Evolutionary conservation across 53 echinoderm and acorn worm species (phyloP), one percentile per base, ranked within the genome.

Genomic region (Actinopyga echinites): DNA sequence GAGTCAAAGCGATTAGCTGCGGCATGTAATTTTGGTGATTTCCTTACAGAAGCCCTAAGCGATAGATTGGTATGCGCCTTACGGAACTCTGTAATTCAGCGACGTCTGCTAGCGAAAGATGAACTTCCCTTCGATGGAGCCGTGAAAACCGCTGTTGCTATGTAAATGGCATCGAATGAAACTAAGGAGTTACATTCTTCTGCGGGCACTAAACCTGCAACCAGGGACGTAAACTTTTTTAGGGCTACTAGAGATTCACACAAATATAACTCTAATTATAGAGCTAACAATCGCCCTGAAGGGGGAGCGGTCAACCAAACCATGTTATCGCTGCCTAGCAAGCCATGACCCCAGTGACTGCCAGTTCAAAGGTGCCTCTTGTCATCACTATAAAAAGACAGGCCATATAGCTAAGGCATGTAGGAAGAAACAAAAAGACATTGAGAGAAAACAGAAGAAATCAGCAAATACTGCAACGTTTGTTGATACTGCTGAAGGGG

Each of bases 401-500:
- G 60, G 60, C 6, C 60, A 59, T 26, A 59, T 59, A 5, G 26
- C 23, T 11, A 59, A 26, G 60, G 60, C 26, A 24, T 59, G 60
- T 10, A 59, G 22, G 60, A 59, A 22, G 22, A 59, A 59, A 59
- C 23, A 22, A 59, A 22, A 59, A 26, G 26, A 59, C 6, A 4
- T 26, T 59, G 26, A 59, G 22, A 59, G 26, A 6, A 22, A 59
- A 22, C 60, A 59, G 26, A 22, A 59, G 22, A 24, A 59, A 24
- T 22, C 26, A 24, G 60, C 40, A 40, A 40, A 40, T 59, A 59
- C 6, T 59, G 59, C 59, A 4, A 59, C 5, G 59, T 59, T 23
- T 59, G 59, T 59, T 25, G 59, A 59, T 59, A 59, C n/a, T 59
- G 59, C 59, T 59, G 59, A 59, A 23, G 26, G 59, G 59, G 22